Percentiles rank a stretch among this genome's conserved stretches.
Evolutionary conservation across 1,140 invertebrate genomes (phyloP).

Genomic region (Adelges cooleyi): DNA sequence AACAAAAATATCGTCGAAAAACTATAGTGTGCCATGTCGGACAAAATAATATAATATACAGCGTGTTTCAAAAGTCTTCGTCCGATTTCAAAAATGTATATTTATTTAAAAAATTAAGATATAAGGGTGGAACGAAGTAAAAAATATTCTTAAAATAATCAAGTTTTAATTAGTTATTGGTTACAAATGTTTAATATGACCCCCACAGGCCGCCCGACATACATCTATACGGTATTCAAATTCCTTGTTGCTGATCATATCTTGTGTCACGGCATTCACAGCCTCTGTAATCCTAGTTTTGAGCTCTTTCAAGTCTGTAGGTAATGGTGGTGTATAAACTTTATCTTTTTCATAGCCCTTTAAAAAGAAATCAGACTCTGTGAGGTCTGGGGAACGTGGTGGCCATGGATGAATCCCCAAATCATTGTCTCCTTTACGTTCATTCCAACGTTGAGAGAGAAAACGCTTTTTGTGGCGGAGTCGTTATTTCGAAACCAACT

Average conservation of each 20-base stretch:
- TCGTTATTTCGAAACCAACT: background rate
- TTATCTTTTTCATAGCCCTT: conserved; percentile 37
- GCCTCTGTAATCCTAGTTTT: conserved; percentile 12
- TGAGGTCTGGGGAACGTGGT: conserved; percentile 39
- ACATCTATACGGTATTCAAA: background rate
- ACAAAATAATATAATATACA: too few species aligned
- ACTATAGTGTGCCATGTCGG: too few species aligned
- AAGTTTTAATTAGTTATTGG: too few species aligned
- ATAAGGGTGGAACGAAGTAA: background rate
- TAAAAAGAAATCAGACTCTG: conserved; percentile 39
- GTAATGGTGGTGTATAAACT: conserved; percentile 32
- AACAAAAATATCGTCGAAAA: too few species aligned
- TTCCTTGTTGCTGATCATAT: conserved; percentile 1
- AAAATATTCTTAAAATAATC: background rate
- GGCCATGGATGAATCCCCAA: conserved; percentile 36
- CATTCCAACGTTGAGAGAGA: background rate
- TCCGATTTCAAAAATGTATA: background rate
- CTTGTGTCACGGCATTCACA: background rate
- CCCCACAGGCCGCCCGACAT: background rate
- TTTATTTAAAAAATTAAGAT: background rate
- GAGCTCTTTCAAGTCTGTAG: conserved; percentile 20
- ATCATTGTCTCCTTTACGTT: background rate
- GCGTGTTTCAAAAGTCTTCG: background rate
- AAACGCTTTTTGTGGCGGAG: background rate
- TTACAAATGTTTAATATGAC: too few species aligned